Conservation (phyloP, 2,797 vertebrate species). For the Carcharodon carcharias region DNA sequence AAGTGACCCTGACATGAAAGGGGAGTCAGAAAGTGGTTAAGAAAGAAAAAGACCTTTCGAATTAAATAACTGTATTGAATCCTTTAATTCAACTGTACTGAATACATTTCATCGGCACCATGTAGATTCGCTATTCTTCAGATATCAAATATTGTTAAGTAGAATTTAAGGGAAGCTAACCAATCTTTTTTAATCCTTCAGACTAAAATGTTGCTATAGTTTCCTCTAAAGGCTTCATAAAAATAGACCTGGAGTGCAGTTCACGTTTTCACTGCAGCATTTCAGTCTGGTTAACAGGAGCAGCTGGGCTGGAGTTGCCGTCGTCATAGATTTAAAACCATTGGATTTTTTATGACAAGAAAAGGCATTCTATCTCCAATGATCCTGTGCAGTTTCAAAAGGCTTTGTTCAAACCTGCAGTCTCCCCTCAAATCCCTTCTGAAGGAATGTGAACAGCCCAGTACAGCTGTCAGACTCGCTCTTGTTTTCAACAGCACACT, state of each 20-base stretch:
- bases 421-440: conserved; percentile 53
- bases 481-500: conserved; percentile 48
- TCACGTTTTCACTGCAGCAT: not conserved
- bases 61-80: not conserved
- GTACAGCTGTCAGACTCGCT: conserved; percentile 69
- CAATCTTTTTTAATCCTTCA: not conserved
- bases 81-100: not conserved
- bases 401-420: conserved; percentile 36
- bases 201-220: not conserved
- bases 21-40: not conserved
- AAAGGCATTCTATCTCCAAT: conserved; percentile 19
- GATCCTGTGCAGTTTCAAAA: not conserved
- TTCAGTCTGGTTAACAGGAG: not conserved
- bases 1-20: not conserved
- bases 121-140: too few species aligned
- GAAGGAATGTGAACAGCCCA: conserved; percentile 59
- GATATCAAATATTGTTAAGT: not conserved
- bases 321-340: not conserved
- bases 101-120: not conserved
- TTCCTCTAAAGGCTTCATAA: not conserved
- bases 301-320: not conserved
- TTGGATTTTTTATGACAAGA: conserved; percentile 16
- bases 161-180: not conserved
- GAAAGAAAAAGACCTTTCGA: not conserved
- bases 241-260: not conserved